phyloP scores from a whole-genome alignment of 2,113 vertebrate species.

The Suncus etruscus region DNA sequence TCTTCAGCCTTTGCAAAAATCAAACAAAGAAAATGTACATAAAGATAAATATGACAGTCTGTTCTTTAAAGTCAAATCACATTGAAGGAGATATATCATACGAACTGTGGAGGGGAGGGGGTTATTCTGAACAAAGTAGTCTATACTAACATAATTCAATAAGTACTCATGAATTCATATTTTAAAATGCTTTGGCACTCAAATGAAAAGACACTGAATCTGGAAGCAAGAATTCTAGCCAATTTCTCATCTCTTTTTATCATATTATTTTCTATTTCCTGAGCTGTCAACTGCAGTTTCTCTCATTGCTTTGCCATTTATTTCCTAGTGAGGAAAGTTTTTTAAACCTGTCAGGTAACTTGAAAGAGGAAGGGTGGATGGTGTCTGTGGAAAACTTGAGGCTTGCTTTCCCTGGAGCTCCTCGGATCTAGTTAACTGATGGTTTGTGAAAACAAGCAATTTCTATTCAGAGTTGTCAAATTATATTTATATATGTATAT shows the following conservation, averaged over 20 bases:
- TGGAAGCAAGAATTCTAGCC: background rate
- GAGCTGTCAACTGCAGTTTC: background rate
- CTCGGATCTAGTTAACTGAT: background rate
- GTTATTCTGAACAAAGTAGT: background rate
- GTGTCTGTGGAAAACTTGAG: conserved; percentile 39
- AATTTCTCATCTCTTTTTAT: background rate
- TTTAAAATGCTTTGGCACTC: background rate
- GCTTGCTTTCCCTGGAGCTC: background rate
- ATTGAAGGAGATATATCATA: background rate
- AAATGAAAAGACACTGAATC: conserved; percentile 13
- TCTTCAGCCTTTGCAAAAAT: conserved; percentile 93
- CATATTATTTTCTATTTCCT: background rate
- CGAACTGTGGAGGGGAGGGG: no score
- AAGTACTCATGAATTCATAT: background rate
- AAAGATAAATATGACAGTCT: conserved; percentile 12
- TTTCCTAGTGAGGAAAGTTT: conserved; percentile 16
- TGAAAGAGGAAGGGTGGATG: background rate
- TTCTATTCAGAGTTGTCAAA: background rate
- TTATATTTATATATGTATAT: background rate
- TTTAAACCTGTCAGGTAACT: conserved; percentile 2
- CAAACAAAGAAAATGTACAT: conserved; percentile 68
- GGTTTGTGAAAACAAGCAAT: background rate
- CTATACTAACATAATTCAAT: background rate
- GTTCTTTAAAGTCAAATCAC: background rate
- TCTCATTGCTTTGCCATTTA: background rate